Conservation (phyloP, 1,140 invertebrate species). For the Anadara kagoshimensis region DNA sequence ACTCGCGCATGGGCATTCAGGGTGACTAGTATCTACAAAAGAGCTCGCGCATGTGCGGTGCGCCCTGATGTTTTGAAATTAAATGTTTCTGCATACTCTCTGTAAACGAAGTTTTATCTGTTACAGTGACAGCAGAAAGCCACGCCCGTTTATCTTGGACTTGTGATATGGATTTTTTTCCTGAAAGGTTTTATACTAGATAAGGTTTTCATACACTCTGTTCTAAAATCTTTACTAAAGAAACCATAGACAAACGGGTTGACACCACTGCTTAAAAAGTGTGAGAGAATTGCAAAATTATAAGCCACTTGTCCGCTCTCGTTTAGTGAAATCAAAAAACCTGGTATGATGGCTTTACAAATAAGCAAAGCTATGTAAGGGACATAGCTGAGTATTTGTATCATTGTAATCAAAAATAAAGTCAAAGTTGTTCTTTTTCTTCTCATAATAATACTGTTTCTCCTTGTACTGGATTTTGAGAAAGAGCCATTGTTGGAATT, state of each 20-base stretch:
- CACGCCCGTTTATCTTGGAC: too few species aligned
- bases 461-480: background rate
- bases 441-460: background rate
- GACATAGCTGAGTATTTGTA: slow-evolving; percentile 31
- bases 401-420: slow-evolving; percentile 28
- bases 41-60: too few species aligned
- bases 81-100: too few species aligned
- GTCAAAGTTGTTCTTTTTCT: slow-evolving; percentile 13
- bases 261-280: slow-evolving; percentile 32
- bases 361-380: slow-evolving; percentile 30
- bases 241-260: slow-evolving; percentile 39
- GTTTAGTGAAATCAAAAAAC: slow-evolving; percentile 7
- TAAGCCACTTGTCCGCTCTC: slow-evolving; percentile 12
- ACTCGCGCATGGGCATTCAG: too few species aligned
- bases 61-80: too few species aligned
- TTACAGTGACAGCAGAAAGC: too few species aligned
- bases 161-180: too few species aligned
- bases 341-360: background rate
- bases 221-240: slow-evolving; percentile 30
- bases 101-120: too few species aligned
- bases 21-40: too few species aligned
- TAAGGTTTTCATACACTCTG: slow-evolving; percentile 25
- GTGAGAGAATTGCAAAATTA: slow-evolving; percentile 34
- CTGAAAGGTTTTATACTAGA: background rate
- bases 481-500: too few species aligned